These are phyloP conservation scores for Carduelis carduelis DNA, from an alignment of 2,797 vertebrate genomes.

Conservation along the genomic window DNA sequence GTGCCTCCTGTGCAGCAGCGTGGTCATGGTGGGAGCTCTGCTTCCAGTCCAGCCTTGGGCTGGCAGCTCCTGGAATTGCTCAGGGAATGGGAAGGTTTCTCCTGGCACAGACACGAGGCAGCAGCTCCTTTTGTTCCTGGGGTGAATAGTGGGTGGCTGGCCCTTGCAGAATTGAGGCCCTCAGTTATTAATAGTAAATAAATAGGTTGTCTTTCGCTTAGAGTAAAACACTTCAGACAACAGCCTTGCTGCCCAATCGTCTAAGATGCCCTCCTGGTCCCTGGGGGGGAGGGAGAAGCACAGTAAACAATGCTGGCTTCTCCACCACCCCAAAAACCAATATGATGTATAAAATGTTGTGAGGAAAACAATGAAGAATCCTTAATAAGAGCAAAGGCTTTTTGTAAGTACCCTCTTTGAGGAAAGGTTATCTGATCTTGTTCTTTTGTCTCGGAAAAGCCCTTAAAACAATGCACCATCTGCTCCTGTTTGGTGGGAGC, in stretches of 20 bases:
- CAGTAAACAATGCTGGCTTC: constrained; percentile 44
- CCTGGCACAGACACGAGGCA: background rate
- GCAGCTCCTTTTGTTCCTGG: background rate
- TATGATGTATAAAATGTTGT: constrained; percentile 24
- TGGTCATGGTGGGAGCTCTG: background rate
- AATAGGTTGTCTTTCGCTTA: background rate
- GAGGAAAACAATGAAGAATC: constrained; percentile 54
- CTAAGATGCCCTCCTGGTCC: background rate
- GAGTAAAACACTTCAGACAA: constrained; percentile 5
- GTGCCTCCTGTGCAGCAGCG: background rate
- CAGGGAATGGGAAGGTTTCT: background rate
- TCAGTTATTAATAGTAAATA: background rate
- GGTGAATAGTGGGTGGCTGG: background rate
- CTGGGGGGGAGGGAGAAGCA: background rate
- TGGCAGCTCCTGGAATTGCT: background rate
- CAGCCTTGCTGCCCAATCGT: background rate
- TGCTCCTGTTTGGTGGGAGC: constrained; percentile 57
- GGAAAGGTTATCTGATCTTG: constrained; percentile 66
- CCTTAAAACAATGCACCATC: constrained; percentile 70
- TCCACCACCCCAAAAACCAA: constrained; percentile 45
- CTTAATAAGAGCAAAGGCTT: constrained; percentile 58
- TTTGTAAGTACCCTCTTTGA: constrained; percentile 57
- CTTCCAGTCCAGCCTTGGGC: background rate
- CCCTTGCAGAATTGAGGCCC: background rate
- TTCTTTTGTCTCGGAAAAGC: constrained; percentile 60